Percentiles rank a stretch among this genome's conserved stretches.
Conservation (phyloP, 1,140 invertebrate species). For the Onthophagus taurus region DNA sequence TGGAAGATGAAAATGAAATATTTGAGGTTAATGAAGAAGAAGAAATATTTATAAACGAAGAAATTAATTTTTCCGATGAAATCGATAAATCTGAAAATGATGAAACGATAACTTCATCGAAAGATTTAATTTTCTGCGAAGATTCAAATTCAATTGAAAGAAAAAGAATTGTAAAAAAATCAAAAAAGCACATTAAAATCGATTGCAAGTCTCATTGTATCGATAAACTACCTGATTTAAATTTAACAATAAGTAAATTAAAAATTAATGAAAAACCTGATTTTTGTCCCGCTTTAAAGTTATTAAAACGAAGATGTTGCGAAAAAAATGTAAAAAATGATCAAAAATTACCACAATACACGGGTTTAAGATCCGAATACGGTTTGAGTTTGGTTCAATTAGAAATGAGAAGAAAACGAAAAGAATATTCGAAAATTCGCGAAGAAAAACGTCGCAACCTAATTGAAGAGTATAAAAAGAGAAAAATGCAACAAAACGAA, state of each 20-base stretch:
- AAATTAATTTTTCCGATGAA: neutral
- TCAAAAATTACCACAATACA: conserved; percentile 30
- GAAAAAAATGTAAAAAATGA: conserved; percentile 22
- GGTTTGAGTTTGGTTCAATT: conserved; percentile 30
- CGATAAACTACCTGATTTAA: conserved; percentile 26
- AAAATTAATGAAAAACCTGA: conserved; percentile 27
- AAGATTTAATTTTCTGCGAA: conserved; percentile 3
- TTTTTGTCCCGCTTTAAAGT: conserved; percentile 30
- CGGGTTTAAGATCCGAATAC: conserved; percentile 33
- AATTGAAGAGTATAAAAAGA: conserved; percentile 27
- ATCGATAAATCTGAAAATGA: conserved; percentile 6
- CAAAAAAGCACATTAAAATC: conserved; percentile 15
- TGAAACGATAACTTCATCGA: neutral
- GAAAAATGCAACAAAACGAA: conserved; percentile 34
- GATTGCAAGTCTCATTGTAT: conserved; percentile 34
- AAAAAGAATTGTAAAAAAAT: neutral
- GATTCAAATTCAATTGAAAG: neutral
- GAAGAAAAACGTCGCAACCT: conserved; percentile 25
- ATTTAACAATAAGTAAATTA: conserved; percentile 29
- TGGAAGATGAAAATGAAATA: neutral
- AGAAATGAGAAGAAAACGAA: conserved; percentile 23
- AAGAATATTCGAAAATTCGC: conserved; percentile 22
- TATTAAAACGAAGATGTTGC: conserved; percentile 32
- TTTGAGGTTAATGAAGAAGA: conserved; percentile 5
- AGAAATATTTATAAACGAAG: conserved; percentile 17